These are phyloP conservation scores for rabbit (Oryctolagus cuniculus) DNA, from an alignment of 2,113 vertebrate genomes.

Conservation along the genomic window DNA sequence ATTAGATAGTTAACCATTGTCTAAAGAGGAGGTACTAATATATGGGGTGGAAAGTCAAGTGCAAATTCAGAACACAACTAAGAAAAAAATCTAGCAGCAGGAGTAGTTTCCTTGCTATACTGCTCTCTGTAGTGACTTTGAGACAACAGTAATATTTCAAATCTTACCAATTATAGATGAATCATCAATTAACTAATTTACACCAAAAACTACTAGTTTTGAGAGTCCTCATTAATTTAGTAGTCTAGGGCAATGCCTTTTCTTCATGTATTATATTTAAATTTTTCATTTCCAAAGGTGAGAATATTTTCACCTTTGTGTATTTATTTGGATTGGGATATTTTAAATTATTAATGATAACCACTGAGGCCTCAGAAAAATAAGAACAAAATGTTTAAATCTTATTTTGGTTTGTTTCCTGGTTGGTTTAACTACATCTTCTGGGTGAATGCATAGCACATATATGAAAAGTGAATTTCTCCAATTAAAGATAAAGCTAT, in stretches of 20 bases:
- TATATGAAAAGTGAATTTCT: not conserved
- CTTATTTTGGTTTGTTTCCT: not conserved
- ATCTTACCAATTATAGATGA: not conserved
- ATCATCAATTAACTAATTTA: not conserved
- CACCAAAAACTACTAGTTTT: not conserved
- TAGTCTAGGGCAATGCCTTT: not conserved
- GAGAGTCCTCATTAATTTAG: not conserved
- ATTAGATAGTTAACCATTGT: accelerated
- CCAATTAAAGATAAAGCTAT: not conserved
- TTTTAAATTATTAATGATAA: not conserved
- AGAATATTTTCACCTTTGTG: not conserved
- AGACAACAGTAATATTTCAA: not conserved
- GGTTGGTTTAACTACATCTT: not conserved
- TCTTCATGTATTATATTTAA: not conserved
- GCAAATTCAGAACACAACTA: not conserved
- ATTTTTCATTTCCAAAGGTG: not conserved
- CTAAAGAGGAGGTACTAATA: not conserved
- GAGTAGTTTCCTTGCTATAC: not conserved
- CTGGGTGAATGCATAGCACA: not conserved
- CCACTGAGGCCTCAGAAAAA: not conserved
- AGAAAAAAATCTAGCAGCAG: not conserved
- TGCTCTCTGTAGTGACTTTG: not conserved
- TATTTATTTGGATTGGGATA: not conserved
- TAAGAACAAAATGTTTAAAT: not conserved
- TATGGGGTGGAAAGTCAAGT: not conserved